Percentiles rank a stretch among this genome's conserved stretches.
Evolutionary conservation across 2,797 vertebrate species (phyloP).

Genomic region (Monodelphis domestica): DNA sequence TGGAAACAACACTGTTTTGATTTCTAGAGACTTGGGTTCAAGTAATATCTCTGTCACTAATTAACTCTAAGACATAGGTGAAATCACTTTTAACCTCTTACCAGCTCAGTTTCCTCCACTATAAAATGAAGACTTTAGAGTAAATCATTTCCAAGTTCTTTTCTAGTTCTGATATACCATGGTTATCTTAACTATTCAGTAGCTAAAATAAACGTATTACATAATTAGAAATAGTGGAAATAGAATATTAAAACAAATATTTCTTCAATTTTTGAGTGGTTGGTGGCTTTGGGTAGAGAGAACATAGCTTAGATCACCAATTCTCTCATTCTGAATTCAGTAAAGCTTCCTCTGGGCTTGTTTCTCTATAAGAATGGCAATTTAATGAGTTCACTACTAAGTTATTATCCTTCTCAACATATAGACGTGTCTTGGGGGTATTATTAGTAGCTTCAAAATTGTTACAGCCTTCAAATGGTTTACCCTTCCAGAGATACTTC

Average conservation of each 20-base stretch:
- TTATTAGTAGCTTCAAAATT: conserved; percentile 1
- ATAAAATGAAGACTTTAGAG: not conserved
- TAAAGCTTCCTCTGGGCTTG: conserved; percentile 7
- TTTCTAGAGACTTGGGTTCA: not conserved
- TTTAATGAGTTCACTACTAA: not conserved
- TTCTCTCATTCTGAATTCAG: conserved; percentile 25
- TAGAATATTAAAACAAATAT: not conserved
- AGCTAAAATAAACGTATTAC: not conserved
- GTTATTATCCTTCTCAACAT: conserved; percentile 28
- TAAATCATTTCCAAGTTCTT: not conserved
- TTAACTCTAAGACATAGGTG: not conserved
- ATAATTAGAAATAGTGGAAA: conserved; percentile 39
- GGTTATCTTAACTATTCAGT: not conserved
- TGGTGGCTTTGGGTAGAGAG: not conserved
- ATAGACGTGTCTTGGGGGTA: not conserved
- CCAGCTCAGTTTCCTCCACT: not conserved
- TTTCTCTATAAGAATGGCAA: conserved; percentile 12
- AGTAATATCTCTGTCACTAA: not conserved
- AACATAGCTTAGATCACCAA: not conserved
- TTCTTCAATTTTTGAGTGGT: conserved; percentile 18
- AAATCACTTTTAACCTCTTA: not conserved
- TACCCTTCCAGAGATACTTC: not conserved
- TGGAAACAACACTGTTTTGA: not conserved
- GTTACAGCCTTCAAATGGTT: not conserved
- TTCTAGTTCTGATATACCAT: not conserved